Conservation (phyloP, 2,113 vertebrate genomes). For the Oreochromis aureus region DNA sequence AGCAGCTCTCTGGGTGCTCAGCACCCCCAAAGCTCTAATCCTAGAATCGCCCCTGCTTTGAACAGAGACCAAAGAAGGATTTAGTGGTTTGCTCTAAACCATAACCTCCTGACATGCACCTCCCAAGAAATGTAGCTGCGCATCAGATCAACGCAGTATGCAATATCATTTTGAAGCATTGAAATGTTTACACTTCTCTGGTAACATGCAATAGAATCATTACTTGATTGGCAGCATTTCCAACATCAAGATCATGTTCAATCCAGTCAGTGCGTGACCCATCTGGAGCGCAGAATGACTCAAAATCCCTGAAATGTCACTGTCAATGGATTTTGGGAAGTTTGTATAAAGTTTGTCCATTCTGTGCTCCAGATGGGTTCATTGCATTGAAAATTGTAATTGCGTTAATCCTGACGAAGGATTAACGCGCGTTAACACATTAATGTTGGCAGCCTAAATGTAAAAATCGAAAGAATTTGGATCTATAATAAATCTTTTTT, state of each 20-base stretch:
- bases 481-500: background rate
- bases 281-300: background rate
- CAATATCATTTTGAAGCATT: background rate
- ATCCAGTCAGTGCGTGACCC: background rate
- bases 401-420: background rate
- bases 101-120: background rate
- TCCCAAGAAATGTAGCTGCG: background rate
- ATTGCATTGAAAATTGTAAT: background rate
- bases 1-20: too few species aligned
- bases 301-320: background rate
- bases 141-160: background rate
- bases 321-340: background rate
- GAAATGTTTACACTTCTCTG: background rate
- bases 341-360: background rate
- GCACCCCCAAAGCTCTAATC: too few species aligned
- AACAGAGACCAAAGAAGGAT: background rate
- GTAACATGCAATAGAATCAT: background rate
- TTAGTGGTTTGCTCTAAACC: background rate
- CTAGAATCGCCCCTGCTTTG: background rate
- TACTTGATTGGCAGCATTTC: background rate
- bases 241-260: background rate
- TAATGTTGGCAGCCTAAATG: background rate
- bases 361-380: background rate
- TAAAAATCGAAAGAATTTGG: background rate
- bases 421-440: fast-evolving